Conservation (phyloP, 2,113 vertebrate species). For the Macquaria ambigua region DNA sequence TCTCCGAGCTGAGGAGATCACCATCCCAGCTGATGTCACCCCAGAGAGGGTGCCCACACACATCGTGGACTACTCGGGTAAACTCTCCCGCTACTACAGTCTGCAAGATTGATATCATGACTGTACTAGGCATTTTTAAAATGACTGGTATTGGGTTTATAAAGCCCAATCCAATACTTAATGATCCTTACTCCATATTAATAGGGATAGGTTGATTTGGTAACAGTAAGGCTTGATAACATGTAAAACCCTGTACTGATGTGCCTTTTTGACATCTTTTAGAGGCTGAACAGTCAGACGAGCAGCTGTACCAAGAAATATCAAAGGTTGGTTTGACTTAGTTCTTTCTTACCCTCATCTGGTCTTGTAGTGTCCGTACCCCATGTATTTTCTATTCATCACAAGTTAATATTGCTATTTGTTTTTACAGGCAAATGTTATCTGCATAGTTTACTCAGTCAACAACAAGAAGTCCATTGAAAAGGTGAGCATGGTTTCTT, state of each 20-base stretch:
- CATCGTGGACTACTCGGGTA: slow-evolving; percentile 99
- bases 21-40: slow-evolving; percentile 98
- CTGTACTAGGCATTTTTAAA: too few relatives aligned
- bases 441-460: slow-evolving; percentile 98
- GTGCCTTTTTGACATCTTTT: slow-evolving; percentile 58
- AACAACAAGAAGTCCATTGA: slow-evolving; percentile 99
- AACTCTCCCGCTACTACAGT: not conserved
- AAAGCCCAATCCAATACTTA: too few relatives aligned
- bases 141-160: not conserved
- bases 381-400: not conserved
- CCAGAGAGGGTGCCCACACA: slow-evolving; percentile 98
- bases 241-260: not conserved
- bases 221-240: not conserved
- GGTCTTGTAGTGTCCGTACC: not conserved
- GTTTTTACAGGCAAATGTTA: slow-evolving; percentile 95
- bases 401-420: slow-evolving; percentile 44
- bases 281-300: slow-evolving; percentile 98
- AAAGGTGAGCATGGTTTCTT: slow-evolving; percentile 87
- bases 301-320: slow-evolving; percentile 97
- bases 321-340: slow-evolving; percentile 88
- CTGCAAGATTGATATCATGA: too few relatives aligned
- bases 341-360: not conserved
- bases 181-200: not conserved
- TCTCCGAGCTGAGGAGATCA: slow-evolving; percentile 96
- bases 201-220: not conserved